phyloP scores from a whole-genome alignment of 1,140 invertebrate species.

The Pseudomyrmex gracilis region DNA sequence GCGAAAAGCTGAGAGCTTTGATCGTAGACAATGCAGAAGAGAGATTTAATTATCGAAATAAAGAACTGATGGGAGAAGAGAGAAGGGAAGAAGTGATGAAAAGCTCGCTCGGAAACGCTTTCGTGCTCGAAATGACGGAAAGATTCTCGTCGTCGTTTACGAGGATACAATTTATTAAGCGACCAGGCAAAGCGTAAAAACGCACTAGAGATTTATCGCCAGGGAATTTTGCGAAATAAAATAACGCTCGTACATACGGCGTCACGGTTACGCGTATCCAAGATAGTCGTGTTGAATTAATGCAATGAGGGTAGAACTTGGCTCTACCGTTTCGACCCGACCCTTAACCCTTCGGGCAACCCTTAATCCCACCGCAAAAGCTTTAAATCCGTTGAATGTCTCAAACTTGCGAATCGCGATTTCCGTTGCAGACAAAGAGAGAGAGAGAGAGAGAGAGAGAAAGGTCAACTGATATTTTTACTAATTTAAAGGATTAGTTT shows the following conservation, averaged over 20 bases:
- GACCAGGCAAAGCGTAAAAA: conserved; percentile 30
- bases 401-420: conserved; percentile 41
- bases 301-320: conserved; percentile 45
- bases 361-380: conserved; percentile 49
- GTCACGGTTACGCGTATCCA: background rate
- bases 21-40: conserved; percentile 47
- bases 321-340: conserved; percentile 34
- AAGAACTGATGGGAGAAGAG: conserved; percentile 9
- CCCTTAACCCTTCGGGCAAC: conserved; percentile 42
- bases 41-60: conserved; percentile 60
- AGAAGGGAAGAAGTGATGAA: background rate
- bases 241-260: conserved; percentile 16
- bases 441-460: background rate
- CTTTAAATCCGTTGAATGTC: conserved; percentile 58
- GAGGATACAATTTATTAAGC: conserved; percentile 53
- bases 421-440: background rate
- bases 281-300: conserved; percentile 57
- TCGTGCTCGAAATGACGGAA: conserved; percentile 44
- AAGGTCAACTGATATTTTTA: conserved; percentile 21
- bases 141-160: conserved; percentile 31
- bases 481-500: conserved; percentile 11
- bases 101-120: conserved; percentile 17
- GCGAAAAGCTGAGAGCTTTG: conserved; percentile 24
- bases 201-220: conserved; percentile 45
- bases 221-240: conserved; percentile 34